These are phyloP conservation scores for Rhynchophorus ferrugineus DNA, from an alignment of 1,140 invertebrate genomes.

Conservation along the genomic window DNA sequence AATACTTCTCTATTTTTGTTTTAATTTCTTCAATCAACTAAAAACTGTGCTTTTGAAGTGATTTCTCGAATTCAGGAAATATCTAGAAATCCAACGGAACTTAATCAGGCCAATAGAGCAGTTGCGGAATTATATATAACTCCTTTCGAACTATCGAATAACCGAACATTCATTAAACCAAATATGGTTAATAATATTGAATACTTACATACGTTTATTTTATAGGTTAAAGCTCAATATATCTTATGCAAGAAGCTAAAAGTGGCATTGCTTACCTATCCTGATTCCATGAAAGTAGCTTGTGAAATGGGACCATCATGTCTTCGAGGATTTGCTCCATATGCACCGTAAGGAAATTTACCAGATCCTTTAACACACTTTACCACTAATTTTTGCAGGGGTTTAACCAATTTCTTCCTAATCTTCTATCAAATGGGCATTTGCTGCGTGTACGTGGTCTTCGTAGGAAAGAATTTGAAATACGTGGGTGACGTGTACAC, in stretches of 20 bases:
- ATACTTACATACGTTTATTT: background rate
- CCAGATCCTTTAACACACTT: too few species aligned
- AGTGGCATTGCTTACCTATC: constrained; percentile 46
- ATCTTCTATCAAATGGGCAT: constrained; percentile 80
- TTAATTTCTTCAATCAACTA: constrained; percentile 2
- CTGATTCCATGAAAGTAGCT: constrained; percentile 55
- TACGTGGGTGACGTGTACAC: constrained; percentile 48
- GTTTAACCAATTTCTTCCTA: constrained; percentile 60
- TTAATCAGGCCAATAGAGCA: too few species aligned
- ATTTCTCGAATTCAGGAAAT: too few species aligned
- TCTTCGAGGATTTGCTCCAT: constrained; percentile 48
- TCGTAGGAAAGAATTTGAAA: constrained; percentile 67
- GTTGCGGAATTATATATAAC: too few species aligned
- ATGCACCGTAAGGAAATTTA: constrained; percentile 45
- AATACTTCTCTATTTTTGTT: constrained; percentile 40
- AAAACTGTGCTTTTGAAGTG: too few species aligned
- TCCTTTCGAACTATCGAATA: too few species aligned
- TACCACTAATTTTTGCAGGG: too few species aligned
- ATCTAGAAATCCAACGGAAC: too few species aligned
- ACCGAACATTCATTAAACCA: too few species aligned
- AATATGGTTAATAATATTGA: background rate
- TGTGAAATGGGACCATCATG: constrained; percentile 50
- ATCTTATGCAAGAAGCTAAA: constrained; percentile 37
- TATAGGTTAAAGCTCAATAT: constrained; percentile 38
- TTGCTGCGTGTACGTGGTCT: constrained; percentile 82